Evolutionary conservation across 2,888 invertebrate genomes (phyloP), one percentile per base, ranked within the genome.

Genomic region (Nomada hirtipes): DNA sequence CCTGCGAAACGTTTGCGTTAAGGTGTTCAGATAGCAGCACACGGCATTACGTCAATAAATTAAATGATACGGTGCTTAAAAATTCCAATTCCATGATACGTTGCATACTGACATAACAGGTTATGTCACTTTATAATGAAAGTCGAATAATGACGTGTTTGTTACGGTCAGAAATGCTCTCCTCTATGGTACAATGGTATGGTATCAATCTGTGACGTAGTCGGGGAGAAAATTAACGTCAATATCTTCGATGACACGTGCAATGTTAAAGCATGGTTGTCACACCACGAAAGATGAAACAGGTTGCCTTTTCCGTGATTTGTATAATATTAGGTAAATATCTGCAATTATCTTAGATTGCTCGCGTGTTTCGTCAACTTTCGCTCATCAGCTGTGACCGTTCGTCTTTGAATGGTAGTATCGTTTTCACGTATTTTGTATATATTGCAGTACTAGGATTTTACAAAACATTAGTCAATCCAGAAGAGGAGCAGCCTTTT

Each of bases 381-480:
- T 53, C 26, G 10, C 2, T 18, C 18, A 2, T 23, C 11, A 47
- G 4, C 36, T n/a, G 7, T 50, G 20, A 50, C 0, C 11, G 36
- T 2, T 4, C 11, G 7, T 11, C 20, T 4, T 52, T 52, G 20
- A 11, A 13, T 1, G 20, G 1, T 50, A 29, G 7, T 15, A 29
- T 7, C 10, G 26, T 50, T 52, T 1, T 52, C 57, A 10, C 15
- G 29, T 60, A 53, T 4, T 23, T 55, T 81, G 2, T 4, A 63
- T 42, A 52, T 78, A 44, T 92, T 90, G 11, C 89, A 94, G 94
- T 94, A 79, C 86, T 94, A 79, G 93, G 94, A 55, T 92, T 94
- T 82, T 94, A 94, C 88, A 94, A 94, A 85, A 93, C 91, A 57
- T 90, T 94, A 76, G 92, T 93, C 18, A 92, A 90, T 80, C 92